Conservation (phyloP, 1,140 invertebrate genomes). For the Gryllus bimaculatus region DNA sequence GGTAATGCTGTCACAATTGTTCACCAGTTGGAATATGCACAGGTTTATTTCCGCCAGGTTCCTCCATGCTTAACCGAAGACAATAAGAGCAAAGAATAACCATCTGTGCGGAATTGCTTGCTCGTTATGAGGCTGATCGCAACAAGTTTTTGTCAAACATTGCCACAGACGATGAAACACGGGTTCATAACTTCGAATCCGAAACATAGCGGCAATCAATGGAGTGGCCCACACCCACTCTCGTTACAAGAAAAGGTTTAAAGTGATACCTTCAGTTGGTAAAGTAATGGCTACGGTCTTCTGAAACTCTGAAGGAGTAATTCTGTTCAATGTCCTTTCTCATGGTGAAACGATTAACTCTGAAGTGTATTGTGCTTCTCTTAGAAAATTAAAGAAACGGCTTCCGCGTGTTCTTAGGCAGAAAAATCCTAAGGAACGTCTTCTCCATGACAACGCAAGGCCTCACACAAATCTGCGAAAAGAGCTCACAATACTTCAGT, state of each 20-base stretch:
- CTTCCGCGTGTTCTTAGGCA: too few relatives aligned
- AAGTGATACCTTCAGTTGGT: neutral
- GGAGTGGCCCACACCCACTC: neutral
- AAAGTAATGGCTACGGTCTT: neutral
- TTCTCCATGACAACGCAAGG: too few relatives aligned
- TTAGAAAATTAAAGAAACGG: neutral
- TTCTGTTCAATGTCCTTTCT: neutral
- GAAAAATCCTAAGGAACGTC: too few relatives aligned
- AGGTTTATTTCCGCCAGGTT: too few relatives aligned
- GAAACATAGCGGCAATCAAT: constrained; percentile 6
- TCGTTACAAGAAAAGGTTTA: neutral
- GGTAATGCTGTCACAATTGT: too few relatives aligned
- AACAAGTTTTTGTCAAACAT: constrained; percentile 3
- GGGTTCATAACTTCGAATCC: neutral
- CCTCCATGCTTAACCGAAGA: too few relatives aligned
- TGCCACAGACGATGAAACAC: neutral
- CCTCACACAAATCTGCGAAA: too few relatives aligned
- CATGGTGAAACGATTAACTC: neutral
- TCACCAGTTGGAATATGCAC: too few relatives aligned
- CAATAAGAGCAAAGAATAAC: too few relatives aligned
- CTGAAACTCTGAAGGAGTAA: neutral
- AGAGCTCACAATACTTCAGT: too few relatives aligned
- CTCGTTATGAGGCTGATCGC: constrained; percentile 6
- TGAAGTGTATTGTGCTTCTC: neutral
- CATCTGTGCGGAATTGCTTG: neutral